A percentile compares a stretch with the other conserved stretches of the same genome.
Evolutionary conservation across 1,140 invertebrate species (phyloP).

Genomic region (Leptinotarsa undecemlineata): DNA sequence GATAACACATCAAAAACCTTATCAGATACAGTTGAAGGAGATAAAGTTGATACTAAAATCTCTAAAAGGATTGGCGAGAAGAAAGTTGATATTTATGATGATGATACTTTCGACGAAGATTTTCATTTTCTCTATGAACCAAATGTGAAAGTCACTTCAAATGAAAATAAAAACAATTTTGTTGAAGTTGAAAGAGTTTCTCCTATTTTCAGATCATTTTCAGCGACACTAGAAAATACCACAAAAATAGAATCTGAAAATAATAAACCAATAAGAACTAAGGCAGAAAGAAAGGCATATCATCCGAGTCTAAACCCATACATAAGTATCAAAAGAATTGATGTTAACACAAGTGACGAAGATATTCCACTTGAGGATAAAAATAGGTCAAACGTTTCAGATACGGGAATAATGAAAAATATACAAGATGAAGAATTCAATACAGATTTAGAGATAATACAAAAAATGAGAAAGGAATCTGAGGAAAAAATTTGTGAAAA

Average conservation of each 20-base stretch:
- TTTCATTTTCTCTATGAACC: not conserved
- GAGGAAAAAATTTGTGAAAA: not conserved
- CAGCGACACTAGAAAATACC: not conserved
- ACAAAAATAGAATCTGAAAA: not conserved
- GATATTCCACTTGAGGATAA: not conserved
- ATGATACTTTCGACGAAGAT: slow-evolving; percentile 11
- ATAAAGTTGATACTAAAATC: no score
- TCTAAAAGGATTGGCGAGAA: not conserved
- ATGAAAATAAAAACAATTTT: not conserved
- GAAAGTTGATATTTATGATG: not conserved
- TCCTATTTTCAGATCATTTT: not conserved
- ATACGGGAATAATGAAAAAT: not conserved
- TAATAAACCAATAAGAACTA: not conserved
- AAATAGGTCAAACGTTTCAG: not conserved
- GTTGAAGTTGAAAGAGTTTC: not conserved
- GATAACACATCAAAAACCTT: no score
- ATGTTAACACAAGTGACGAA: not conserved
- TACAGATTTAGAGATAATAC: not conserved
- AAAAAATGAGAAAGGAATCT: no score
- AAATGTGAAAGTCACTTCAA: not conserved
- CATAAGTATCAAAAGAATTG: slow-evolving; percentile 14
- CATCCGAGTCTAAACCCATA: not conserved
- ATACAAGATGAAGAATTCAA: not conserved
- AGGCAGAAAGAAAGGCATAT: slow-evolving; percentile 12
- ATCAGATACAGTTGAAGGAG: no score